Conservation (phyloP, 2,113 vertebrate species). For the Lycocorax pyrrhopterus region DNA sequence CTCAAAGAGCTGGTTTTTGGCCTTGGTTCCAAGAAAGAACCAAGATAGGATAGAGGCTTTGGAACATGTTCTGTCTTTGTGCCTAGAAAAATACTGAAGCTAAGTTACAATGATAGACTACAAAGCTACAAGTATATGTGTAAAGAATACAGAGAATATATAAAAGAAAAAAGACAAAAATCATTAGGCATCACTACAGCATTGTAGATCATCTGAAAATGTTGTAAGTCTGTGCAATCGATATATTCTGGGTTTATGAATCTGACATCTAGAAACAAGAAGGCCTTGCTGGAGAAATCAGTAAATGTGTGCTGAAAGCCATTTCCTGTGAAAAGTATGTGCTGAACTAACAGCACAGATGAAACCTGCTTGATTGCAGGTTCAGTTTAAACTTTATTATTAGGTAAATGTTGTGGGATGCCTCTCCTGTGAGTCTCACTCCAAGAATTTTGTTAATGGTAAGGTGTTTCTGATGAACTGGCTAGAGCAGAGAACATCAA, state of each 20-base stretch:
- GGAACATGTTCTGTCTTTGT: not conserved
- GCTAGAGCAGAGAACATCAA: not conserved
- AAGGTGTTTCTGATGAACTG: not conserved
- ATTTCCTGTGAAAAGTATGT: not conserved
- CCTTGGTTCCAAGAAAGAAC: not conserved
- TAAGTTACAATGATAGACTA: not conserved
- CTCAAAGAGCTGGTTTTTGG: not conserved
- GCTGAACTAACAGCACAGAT: not conserved
- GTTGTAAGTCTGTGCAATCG: not conserved
- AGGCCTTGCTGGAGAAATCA: not conserved
- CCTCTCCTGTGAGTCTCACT: not conserved
- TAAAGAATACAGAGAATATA: not conserved
- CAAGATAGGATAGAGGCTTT: not conserved
- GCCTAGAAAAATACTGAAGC: not conserved
- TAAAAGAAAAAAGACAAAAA: not conserved
- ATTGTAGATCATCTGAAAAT: not conserved
- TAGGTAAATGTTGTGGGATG: not conserved
- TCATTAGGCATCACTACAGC: not conserved
- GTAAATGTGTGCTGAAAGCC: not conserved
- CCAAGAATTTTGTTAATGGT: not conserved
- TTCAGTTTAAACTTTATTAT: not conserved
- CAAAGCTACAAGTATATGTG: not conserved
- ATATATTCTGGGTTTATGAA: conserved; percentile 8
- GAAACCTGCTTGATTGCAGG: not conserved
- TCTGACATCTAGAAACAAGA: not conserved